These are phyloP conservation scores for Neotoma lepida DNA, from an alignment of 2,113 vertebrate genomes.

Conservation along the genomic window DNA sequence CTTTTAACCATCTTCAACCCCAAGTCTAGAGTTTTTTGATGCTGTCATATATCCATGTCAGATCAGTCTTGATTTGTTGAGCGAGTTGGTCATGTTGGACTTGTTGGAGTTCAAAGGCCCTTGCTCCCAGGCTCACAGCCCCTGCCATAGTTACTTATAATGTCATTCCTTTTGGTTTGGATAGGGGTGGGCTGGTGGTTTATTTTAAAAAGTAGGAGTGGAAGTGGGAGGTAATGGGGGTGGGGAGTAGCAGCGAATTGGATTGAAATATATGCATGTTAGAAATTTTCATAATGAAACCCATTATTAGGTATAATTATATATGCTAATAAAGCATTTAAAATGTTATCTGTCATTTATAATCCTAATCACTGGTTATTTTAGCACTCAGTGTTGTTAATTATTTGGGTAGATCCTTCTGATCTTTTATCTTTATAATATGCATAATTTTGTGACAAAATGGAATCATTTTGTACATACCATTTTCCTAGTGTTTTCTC, in stretches of 20 bases:
- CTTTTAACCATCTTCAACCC: neutral
- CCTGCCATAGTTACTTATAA: neutral
- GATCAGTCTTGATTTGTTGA: neutral
- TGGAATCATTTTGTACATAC: conserved; percentile 14
- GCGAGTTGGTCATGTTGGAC: neutral
- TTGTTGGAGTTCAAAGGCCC: neutral
- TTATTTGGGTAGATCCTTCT: conserved; percentile 27
- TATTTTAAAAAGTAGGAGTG: neutral
- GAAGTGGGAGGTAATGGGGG: too few relatives aligned
- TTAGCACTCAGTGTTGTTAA: conserved; percentile 18
- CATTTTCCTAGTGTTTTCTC: conserved; percentile 31
- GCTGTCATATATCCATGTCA: neutral
- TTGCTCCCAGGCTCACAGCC: neutral
- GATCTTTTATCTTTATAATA: neutral
- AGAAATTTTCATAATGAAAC: neutral
- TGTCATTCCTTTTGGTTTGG: neutral
- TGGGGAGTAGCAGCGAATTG: neutral
- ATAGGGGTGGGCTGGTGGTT: neutral
- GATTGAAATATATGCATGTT: neutral
- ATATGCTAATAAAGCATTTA: neutral
- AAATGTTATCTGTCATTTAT: conserved; percentile 32
- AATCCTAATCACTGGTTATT: neutral
- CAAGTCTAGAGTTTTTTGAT: neutral
- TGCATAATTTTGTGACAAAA: conserved; percentile 14
- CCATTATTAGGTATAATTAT: neutral